These are phyloP conservation scores for Drosophila auraria DNA, from an alignment of 1,140 invertebrate species.

Conservation along the genomic window DNA sequence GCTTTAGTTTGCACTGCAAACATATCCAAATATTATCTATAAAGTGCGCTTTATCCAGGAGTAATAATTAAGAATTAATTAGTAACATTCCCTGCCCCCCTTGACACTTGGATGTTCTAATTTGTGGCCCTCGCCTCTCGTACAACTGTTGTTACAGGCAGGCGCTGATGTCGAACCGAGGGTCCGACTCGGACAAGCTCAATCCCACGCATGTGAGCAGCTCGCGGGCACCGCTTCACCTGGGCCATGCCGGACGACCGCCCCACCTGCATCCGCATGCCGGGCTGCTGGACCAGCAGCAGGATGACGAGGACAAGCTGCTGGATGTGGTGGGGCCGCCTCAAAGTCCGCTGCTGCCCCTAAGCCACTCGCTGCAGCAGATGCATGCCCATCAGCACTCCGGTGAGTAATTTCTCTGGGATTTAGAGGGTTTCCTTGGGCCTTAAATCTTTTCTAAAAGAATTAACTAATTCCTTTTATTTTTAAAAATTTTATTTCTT, in stretches of 20 bases:
- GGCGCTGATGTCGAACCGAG: slow-evolving; percentile 91
- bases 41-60: not conserved
- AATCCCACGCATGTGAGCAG: slow-evolving; percentile 85
- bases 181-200: slow-evolving; percentile 86
- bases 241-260: slow-evolving; percentile 80
- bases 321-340: slow-evolving; percentile 94
- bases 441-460: not conserved
- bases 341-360: slow-evolving; percentile 89
- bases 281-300: slow-evolving; percentile 85
- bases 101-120: slow-evolving; percentile 83
- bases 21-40: no score
- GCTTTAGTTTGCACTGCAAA: no score
- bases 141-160: slow-evolving; percentile 89
- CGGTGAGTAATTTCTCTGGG: slow-evolving; percentile 57
- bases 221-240: slow-evolving; percentile 85
- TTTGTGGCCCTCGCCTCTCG: slow-evolving; percentile 69
- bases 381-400: slow-evolving; percentile 84
- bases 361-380: slow-evolving; percentile 85
- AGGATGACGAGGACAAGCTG: slow-evolving; percentile 93
- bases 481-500: not conserved
- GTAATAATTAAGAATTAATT: no score
- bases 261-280: slow-evolving; percentile 82
- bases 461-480: not conserved
- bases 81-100: no score
- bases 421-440: no score